Evolutionary conservation across 2,113 vertebrate species (phyloP), one percentile per base, ranked within the genome.

Genomic region (Rhombomys opimus): DNA sequence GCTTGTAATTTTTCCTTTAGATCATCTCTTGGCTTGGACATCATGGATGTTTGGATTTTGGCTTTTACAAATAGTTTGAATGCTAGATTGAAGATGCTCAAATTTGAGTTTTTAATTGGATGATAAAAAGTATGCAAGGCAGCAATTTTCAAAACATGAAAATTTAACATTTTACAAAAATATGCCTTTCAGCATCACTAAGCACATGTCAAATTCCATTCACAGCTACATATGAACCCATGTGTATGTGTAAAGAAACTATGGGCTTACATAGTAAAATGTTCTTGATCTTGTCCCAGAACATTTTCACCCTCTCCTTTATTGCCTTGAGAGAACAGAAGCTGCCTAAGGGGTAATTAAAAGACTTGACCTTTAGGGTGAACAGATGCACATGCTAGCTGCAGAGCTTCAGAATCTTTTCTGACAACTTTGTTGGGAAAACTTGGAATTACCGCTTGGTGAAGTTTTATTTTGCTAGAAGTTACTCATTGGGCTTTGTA

Each of bases 401-500:
- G 35, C 18, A 72, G 59, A 97, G 25, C 75, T 81, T 85, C 93
- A 2, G 67, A 93, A 89, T 91, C 73, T 93, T 95, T 98, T 97
- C 88, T 91, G 38, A 72, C 18, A 17, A 75, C 0, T 32, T 32
- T 95, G 38, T 27, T 94, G 81, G 73, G 91, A 77, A 96, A 93
- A 87, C 70, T 92, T 90, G 90, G 52, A 93, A 87, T 38, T 87
- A 93, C 32, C 32, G 25, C 59, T 96, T 52, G 92, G 63, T 89
- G 61, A 87, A 93, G 72, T 97, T 94, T 84, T 96, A 22, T 97
- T 97, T 97, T 96, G 75, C 65, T 98, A 82, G 70, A 96, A 92
- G 94, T 93, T 93, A 96, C 76, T 87, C 67, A 91, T 97, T 96
- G 93, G 73, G 52, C 75, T 97, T 76, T 90, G 11, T 84, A 78